Evolutionary conservation across 2,888 invertebrate species (phyloP).

Genomic region (Nomada ferruginata): DNA sequence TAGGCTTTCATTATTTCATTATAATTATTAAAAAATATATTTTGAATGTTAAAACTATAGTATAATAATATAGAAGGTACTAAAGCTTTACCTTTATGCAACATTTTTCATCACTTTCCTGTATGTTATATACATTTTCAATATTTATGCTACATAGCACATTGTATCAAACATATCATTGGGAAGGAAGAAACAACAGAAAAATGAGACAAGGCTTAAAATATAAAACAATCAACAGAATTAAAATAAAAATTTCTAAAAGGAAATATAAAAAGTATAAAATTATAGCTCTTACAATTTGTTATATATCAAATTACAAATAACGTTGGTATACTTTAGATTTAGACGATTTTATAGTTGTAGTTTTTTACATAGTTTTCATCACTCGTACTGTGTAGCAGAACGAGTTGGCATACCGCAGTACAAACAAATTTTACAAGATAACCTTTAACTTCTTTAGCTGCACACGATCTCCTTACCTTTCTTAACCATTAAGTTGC

Average conservation of each 20-base stretch:
- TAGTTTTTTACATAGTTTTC: background rate
- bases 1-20: background rate
- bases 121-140: background rate
- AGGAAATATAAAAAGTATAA: background rate
- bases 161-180: background rate
- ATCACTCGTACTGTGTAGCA: no score
- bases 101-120: background rate
- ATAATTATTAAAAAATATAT: conserved; percentile 7
- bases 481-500: no score
- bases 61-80: background rate
- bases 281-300: background rate
- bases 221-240: conserved; percentile 14
- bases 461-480: no score
- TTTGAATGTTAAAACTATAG: background rate
- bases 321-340: background rate
- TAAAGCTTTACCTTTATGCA: background rate
- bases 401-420: no score
- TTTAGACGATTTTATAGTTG: background rate
- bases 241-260: conserved; percentile 1
- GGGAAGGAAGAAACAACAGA: background rate
- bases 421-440: no score
- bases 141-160: background rate
- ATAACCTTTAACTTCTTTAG: no score
- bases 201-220: background rate
- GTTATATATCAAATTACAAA: background rate